phyloP scores from a whole-genome alignment of 2,113 vertebrate species.

The Lepisosteus oculatus region DNA sequence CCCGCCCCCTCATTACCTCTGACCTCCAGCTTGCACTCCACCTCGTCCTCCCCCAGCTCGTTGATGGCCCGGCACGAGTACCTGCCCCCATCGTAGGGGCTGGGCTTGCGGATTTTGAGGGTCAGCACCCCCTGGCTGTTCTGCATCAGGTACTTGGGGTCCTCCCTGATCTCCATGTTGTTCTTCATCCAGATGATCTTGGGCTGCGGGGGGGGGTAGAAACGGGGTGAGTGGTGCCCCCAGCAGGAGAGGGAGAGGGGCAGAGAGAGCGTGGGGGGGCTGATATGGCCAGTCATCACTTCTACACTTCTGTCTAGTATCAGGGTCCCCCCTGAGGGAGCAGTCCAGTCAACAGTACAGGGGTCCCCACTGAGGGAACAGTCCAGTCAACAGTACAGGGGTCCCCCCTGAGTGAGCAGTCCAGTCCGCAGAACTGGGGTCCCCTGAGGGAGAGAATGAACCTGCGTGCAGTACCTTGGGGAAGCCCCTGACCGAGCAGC shows the following conservation, averaged over 20 bases:
- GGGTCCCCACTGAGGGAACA: no score
- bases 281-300: background rate
- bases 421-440: no score
- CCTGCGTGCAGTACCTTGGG: slow-evolving; percentile 67
- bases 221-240: slow-evolving; percentile 1
- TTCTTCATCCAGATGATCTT: slow-evolving; percentile 91
- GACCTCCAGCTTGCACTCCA: slow-evolving; percentile 60
- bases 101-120: slow-evolving; percentile 69
- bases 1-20: no score
- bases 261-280: background rate
- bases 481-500: slow-evolving; percentile 77
- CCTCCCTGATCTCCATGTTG: slow-evolving; percentile 73
- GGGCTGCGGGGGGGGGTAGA: slow-evolving; percentile 55
- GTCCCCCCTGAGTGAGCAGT: no score
- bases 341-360: no score
- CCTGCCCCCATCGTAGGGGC: slow-evolving; percentile 51
- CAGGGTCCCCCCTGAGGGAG: no score
- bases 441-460: no score
- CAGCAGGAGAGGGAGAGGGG: slow-evolving; percentile 7
- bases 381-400: no score
- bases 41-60: slow-evolving; percentile 56
- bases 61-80: slow-evolving; percentile 58
- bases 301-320: no score
- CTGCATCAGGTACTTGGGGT: slow-evolving; percentile 82
- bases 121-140: slow-evolving; percentile 85